Evolutionary conservation across 2,888 invertebrate genomes (phyloP).

Genomic region (Diarsia mendica): DNA sequence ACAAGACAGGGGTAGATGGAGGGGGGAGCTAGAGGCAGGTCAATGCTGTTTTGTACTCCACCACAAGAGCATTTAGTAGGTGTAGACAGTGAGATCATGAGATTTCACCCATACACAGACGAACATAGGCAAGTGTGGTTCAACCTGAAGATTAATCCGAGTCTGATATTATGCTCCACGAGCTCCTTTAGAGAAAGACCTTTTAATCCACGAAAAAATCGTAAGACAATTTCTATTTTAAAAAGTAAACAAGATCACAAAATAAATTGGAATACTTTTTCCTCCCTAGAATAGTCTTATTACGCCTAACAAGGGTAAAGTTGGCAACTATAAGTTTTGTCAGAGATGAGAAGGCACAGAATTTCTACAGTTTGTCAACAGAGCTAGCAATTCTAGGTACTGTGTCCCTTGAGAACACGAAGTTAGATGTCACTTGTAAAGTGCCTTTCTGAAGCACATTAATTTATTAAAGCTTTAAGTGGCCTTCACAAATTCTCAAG

Average conservation of each 20-base stretch:
- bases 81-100: neutral
- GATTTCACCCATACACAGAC: neutral
- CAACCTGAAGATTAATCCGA: too few species aligned
- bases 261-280: constrained; percentile 28
- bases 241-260: constrained; percentile 30
- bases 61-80: neutral
- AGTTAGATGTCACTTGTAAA: constrained; percentile 56
- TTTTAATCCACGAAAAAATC: neutral
- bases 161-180: too few species aligned
- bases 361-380: constrained; percentile 44
- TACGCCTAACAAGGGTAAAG: constrained; percentile 36
- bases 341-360: constrained; percentile 43
- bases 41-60: neutral
- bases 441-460: constrained; percentile 22
- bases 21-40: neutral
- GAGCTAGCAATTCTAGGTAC: constrained; percentile 27
- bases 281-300: constrained; percentile 28
- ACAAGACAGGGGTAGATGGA: constrained; percentile 17
- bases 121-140: too few species aligned
- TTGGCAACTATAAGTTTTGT: constrained; percentile 32
- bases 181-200: neutral
- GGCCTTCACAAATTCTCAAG: constrained; percentile 10
- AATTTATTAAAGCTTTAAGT: constrained; percentile 27
- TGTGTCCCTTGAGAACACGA: constrained; percentile 30
- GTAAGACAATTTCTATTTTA: neutral